Base-by-base conservation (phyloP, 30 jellyfish, hydroid and myxozoan species). In the Aurelia coerulea region DNA sequence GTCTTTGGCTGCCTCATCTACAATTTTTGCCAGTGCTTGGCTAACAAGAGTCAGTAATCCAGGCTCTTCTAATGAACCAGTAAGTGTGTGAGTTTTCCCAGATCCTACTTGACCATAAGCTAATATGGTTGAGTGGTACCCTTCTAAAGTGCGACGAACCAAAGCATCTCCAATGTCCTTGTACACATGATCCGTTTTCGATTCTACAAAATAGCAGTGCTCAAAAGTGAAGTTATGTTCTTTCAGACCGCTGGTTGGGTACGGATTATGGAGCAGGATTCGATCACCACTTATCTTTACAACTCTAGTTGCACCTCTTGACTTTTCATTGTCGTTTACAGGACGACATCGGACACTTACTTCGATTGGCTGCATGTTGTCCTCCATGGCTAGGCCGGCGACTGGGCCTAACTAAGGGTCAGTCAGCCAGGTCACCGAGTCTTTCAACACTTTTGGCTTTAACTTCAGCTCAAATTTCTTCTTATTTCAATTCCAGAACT, bases 221-320 rank as follows among this genome's bases (percentile, higher is more conserved):
- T 70, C 68, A 62, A 79, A 92, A 31, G 98, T 73, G 50, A 92
- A 92, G 77, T 87, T 92, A 85, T 80, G 90, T 76, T 92, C 98
- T 78, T 92, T 86, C 19, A 58, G 58, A 2, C 95, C 95, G 18
- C 83, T 70, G n/a, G 96, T 63, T 62, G 96, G 88, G 52, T 67
- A 81, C 3, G 98, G 96, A 60, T 92, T 92, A 82, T 92, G 98
- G 62, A 92, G 86, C 34, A 83, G 79, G 33, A 92, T 81, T 65
- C 89, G 83, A 53, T 92, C 98, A 19, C 98, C 98, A 58, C 89
- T 92, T 56, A 92, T 87, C 67, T 92, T 92, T 18, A 92, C 93
- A 51, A 92, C 94, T 83, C 98, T 78, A 14, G 98, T 92, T 19
- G 98, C 98, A 5, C 98, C 98, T 63, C 95, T 63, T 29, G 93